Percentiles rank a stretch among this genome's conserved stretches.
Evolutionary conservation across 2,113 vertebrate genomes (phyloP).

Genomic region (Oreochromis aureus): DNA sequence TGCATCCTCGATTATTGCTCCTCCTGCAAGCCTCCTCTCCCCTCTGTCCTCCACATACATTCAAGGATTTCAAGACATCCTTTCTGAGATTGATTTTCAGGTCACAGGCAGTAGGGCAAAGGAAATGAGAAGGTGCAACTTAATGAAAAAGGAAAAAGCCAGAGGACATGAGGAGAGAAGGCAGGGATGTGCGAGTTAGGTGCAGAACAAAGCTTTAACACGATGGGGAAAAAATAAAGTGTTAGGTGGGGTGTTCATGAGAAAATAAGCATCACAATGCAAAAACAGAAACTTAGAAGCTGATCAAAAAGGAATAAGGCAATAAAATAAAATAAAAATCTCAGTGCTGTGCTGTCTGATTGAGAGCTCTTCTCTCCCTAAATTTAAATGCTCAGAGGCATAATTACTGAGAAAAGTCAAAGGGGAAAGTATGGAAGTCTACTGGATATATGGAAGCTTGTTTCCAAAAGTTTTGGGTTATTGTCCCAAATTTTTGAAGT

Average conservation of each 20-base stretch:
- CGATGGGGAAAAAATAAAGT: background rate
- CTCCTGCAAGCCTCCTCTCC: background rate
- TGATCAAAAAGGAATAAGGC: accelerated
- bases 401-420: background rate
- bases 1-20: background rate
- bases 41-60: background rate
- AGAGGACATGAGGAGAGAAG: background rate
- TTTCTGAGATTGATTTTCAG: background rate
- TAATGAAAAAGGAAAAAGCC: background rate
- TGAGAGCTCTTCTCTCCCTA: background rate
- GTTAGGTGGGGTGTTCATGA: background rate
- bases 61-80: background rate
- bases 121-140: background rate
- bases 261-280: background rate
- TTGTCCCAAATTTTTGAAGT: background rate
- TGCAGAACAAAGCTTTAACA: background rate
- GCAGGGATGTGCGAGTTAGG: background rate
- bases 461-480: background rate
- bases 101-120: background rate
- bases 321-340: background rate
- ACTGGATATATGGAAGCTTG: background rate
- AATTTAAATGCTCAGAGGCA: background rate
- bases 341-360: background rate
- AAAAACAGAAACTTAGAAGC: background rate
- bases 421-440: background rate